Evolutionary conservation across 2,113 vertebrate genomes (phyloP).

Genomic region (Leptosomus discolor): DNA sequence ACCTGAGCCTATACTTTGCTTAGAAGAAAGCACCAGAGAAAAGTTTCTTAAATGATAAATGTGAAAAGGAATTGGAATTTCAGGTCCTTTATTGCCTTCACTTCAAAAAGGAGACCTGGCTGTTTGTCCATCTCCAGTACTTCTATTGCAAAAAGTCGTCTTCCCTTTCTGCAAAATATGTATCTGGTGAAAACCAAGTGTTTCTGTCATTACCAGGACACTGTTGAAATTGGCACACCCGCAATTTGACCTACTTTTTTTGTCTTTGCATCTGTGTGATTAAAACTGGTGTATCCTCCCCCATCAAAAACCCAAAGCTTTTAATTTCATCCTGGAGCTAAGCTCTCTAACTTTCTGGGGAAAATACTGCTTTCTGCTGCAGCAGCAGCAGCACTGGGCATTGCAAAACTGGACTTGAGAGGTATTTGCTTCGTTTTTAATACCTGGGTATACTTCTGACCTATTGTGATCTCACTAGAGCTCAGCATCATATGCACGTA

Average conservation of each 20-base stretch:
- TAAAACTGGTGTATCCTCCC: background rate
- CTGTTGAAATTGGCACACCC: slow-evolving; percentile 28
- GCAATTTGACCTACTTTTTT: slow-evolving; percentile 46
- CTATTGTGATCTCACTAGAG: background rate
- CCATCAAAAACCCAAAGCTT: background rate
- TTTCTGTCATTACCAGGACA: slow-evolving; percentile 43
- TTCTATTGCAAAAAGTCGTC: slow-evolving; percentile 21
- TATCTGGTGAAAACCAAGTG: slow-evolving; percentile 15
- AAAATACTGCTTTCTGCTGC: background rate
- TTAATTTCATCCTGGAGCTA: slow-evolving; percentile 7
- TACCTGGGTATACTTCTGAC: background rate
- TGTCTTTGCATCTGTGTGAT: slow-evolving; percentile 22
- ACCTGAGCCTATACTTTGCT: background rate
- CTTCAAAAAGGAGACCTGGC: background rate
- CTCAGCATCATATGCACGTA: background rate
- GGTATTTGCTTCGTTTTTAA: background rate
- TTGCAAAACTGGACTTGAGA: background rate
- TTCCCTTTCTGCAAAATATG: slow-evolving; percentile 16
- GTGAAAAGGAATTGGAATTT: background rate
- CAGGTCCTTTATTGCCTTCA: background rate
- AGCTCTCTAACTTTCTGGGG: background rate
- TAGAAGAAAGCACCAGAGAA: background rate
- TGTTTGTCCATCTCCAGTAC: background rate
- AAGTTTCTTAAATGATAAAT: background rate
- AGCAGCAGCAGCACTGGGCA: background rate